Percentiles rank a stretch among this genome's conserved stretches.
phyloP scores from a whole-genome alignment of 2,888 invertebrate genomes.

The Melieria omissa region DNA sequence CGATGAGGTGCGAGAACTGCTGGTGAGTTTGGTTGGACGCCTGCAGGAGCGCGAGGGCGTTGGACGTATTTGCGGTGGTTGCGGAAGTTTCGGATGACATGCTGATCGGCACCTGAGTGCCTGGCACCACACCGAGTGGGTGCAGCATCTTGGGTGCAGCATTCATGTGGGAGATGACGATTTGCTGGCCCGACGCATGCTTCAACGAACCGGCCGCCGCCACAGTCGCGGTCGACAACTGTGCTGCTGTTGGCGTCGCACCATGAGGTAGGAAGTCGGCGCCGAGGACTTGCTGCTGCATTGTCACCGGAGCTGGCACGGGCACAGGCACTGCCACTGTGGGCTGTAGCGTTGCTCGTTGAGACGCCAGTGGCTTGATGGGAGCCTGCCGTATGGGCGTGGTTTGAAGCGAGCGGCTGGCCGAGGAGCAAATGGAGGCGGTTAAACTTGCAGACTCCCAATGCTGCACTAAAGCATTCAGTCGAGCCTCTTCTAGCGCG shows the following conservation, averaged over 20 bases:
- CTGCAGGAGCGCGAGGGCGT: conserved; percentile 57
- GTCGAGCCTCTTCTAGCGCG: conserved; percentile 75
- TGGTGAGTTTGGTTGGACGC: conserved; percentile 49
- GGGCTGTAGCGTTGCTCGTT: conserved; percentile 54
- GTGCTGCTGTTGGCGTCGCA: conserved; percentile 46
- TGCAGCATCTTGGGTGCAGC: conserved; percentile 55
- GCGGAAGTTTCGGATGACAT: conserved; percentile 45
- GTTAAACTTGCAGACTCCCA: conserved; percentile 80
- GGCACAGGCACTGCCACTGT: conserved; percentile 43
- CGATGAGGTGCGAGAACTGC: conserved; percentile 52
- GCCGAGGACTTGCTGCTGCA: conserved; percentile 43
- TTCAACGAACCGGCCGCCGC: conserved; percentile 44
- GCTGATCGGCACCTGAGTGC: conserved; percentile 43
- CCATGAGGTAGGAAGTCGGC: conserved; percentile 66
- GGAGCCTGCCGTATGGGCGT: conserved; percentile 68
- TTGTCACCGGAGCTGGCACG: conserved; percentile 37
- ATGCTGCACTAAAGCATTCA: conserved; percentile 76
- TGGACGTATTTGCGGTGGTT: conserved; percentile 60
- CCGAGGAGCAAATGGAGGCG: conserved; percentile 68
- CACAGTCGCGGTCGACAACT: conserved; percentile 41
- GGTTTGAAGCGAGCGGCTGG: conserved; percentile 69
- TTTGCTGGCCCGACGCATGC: conserved; percentile 50
- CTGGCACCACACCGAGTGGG: conserved; percentile 46
- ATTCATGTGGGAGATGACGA: conserved; percentile 52
- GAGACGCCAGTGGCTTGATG: conserved; percentile 51